These are phyloP conservation scores for Coboldia fuscipes DNA, from an alignment of 1,140 invertebrate species.

Conservation along the genomic window DNA sequence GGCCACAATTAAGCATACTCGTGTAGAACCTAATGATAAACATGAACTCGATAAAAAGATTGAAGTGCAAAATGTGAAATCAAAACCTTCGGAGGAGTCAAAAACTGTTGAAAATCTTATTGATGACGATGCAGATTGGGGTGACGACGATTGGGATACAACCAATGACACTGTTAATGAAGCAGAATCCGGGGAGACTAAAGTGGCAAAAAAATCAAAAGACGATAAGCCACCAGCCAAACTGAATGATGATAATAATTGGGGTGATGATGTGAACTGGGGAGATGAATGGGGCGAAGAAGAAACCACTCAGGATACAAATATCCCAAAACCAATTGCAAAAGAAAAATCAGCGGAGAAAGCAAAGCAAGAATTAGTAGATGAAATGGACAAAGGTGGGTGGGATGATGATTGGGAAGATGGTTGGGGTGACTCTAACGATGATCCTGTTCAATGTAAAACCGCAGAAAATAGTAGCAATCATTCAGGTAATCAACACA, in stretches of 20 bases:
- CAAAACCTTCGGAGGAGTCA: conserved; percentile 2
- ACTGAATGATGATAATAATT: neutral
- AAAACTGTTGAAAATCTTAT: neutral
- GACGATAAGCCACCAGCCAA: neutral
- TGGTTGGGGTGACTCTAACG: neutral
- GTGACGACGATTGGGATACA: neutral
- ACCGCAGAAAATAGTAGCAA: neutral
- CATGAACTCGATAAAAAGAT: conserved; percentile 16
- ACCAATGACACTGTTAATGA: conserved; percentile 4
- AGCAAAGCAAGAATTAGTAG: neutral
- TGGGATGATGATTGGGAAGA: neutral
- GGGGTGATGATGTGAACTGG: neutral
- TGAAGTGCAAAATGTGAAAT: conserved; percentile 18
- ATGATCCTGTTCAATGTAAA: neutral
- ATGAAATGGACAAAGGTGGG: neutral
- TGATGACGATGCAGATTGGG: conserved; percentile 14
- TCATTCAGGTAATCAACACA: neutral
- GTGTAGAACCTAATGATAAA: conserved; percentile 2
- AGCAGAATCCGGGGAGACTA: conserved; percentile 7
- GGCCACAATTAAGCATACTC: neutral
- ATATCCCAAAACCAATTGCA: neutral
- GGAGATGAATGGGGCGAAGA: neutral
- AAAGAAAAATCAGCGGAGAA: neutral
- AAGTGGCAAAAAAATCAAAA: conserved; percentile 5
- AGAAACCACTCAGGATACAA: neutral